Conservation (phyloP, 2,888 invertebrate species). For the Diloba caeruleocephala region DNA sequence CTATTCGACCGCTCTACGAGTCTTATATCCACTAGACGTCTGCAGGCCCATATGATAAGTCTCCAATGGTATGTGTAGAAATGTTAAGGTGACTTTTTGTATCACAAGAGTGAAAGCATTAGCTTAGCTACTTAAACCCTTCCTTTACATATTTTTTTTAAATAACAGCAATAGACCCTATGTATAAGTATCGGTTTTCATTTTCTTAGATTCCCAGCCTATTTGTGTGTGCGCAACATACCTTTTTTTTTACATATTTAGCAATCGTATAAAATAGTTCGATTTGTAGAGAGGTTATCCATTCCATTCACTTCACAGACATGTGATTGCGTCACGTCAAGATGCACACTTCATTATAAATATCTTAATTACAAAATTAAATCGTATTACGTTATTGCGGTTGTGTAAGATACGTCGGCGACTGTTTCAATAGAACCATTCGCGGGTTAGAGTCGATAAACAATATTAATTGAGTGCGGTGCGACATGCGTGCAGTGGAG, state of each 20-base stretch:
- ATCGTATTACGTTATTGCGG: conserved; percentile 25
- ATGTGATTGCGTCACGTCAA: conserved; percentile 31
- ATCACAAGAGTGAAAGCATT: no score
- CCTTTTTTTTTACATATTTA: background rate
- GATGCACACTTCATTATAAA: conserved; percentile 37
- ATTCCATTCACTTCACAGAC: conserved; percentile 23
- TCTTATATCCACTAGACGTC: no score
- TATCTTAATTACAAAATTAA: conserved; percentile 50
- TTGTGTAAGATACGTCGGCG: conserved; percentile 10
- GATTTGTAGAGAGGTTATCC: conserved; percentile 10
- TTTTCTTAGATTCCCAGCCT: background rate
- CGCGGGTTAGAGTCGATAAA: conserved; percentile 59
- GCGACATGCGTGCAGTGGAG: conserved; percentile 40
- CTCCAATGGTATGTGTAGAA: no score
- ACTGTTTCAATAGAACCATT: conserved; percentile 29
- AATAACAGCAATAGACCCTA: no score
- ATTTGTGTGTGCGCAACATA: background rate
- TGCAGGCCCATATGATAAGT: no score
- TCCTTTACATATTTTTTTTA: no score
- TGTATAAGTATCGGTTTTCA: no score
- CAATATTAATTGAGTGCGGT: conserved; percentile 61
- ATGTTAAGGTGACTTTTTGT: no score
- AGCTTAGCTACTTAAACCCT: no score
- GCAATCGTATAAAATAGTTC: conserved; percentile 10
- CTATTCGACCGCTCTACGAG: no score